These are phyloP conservation scores for Lemur catta DNA, from an alignment of 2,797 vertebrate genomes.

Conservation along the genomic window DNA sequence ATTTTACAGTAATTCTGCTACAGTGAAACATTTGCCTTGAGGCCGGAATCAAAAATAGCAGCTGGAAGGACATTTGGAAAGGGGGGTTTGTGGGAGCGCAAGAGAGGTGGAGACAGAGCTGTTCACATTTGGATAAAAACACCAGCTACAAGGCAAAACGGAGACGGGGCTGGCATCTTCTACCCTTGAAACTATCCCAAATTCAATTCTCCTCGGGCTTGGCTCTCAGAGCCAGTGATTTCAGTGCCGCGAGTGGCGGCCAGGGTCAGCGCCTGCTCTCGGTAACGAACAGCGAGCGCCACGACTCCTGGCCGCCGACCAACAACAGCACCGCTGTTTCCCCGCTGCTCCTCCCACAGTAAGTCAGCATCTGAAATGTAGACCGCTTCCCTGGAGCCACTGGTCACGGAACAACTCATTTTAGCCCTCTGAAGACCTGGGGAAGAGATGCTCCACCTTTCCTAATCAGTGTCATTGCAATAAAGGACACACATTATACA, in stretches of 20 bases:
- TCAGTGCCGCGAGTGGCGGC: not conserved
- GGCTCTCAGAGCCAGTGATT: slow-evolving; percentile 15
- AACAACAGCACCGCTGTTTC: slow-evolving; percentile 34
- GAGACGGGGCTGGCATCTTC: slow-evolving; percentile 53
- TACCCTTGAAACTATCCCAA: slow-evolving; percentile 50
- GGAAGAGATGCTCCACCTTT: not conserved
- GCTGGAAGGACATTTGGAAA: slow-evolving; percentile 79
- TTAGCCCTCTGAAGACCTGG: not conserved
- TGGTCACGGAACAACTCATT: not conserved
- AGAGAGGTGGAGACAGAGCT: slow-evolving; percentile 61
- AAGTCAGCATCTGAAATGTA: not conserved
- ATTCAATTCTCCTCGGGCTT: slow-evolving; percentile 53
- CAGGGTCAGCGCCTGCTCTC: not conserved
- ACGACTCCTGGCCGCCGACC: not conserved
- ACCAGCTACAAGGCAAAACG: slow-evolving; percentile 60
- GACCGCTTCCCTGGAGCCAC: slow-evolving; percentile 21
- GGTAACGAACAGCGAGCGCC: slow-evolving; percentile 38
- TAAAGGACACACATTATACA: slow-evolving; percentile 31
- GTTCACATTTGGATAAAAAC: slow-evolving; percentile 55
- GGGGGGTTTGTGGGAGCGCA: slow-evolving; percentile 15
- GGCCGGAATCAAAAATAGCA: slow-evolving; percentile 71
- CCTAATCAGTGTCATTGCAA: not conserved
- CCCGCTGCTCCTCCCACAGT: not conserved
- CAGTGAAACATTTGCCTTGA: slow-evolving; percentile 74
- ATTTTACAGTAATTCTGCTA: slow-evolving; percentile 76